Base-by-base conservation (phyloP, 2,113 vertebrate genomes). In the Rutilus rutilus region DNA sequence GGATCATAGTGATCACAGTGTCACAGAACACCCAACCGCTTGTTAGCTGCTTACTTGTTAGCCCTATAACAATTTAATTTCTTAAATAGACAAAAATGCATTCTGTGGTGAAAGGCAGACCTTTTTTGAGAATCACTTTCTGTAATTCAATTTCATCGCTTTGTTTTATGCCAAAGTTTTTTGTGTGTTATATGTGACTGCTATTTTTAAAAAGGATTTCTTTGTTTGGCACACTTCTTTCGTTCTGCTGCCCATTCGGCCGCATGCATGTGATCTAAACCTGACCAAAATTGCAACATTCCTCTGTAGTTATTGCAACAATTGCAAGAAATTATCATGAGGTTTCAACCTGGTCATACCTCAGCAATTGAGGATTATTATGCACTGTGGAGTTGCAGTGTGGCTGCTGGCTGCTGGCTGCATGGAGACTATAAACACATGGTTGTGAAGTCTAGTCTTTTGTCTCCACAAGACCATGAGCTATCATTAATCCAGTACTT, bases 1-100 rank as follows among this genome's bases (percentile, higher is more conserved):
- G 90, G 91, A 95, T 94, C 92, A 94, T 89, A 93, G 94, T 91
- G 86, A 93, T 93, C 92, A 89, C 86, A 88, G 85, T 57, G 47
- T 85, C 82, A 90, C 67, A 69, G 75, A 92, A 83, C 83, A 89
- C 88, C 85, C 27, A 93, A 93, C 90, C 17, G 84, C 89, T 93
- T 87, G 78, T 93, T 93, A 92, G 88, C 86, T 90, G 82, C 71
- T 86, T 78, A 90, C 88, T 92, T 89, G 85, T 83, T 90, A 92
- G 87, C 82, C 33, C 7, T 87, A 57, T 87, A 77, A 92, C 90
- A 83, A 92, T 92, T 92, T 88, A 92, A 93, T 93, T 91, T 90
- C 86, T 82, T 80, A 86, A 90, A 87, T 85, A 88, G 79, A 59
- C 84, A 87, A 87, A 74, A 87, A 67, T 86, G 85, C 74, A 84